phyloP scores from a whole-genome alignment of 2,113 vertebrate species.

The Hemicordylus capensis region DNA sequence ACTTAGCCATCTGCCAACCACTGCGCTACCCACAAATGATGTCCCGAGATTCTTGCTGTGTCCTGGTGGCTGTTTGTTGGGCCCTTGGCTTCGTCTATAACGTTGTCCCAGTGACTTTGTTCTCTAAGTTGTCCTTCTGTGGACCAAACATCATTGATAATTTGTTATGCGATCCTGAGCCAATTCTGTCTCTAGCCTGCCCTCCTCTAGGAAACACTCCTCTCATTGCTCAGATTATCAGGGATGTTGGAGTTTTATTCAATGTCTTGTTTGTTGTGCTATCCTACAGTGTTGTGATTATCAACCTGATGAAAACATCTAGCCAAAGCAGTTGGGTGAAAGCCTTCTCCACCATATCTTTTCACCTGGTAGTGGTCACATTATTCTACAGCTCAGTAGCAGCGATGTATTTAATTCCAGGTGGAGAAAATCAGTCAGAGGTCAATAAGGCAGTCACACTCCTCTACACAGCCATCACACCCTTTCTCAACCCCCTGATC shows the following conservation, averaged over 20 bases:
- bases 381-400: constrained; percentile 56
- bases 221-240: not conserved
- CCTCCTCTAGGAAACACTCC: not conserved
- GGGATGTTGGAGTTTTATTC: not conserved
- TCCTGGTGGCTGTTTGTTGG: too few species aligned
- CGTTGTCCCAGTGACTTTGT: too few species aligned
- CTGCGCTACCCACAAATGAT: too few species aligned
- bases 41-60: too few species aligned
- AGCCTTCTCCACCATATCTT: constrained; percentile 59
- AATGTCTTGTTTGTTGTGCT: constrained; percentile 49
- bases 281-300: constrained; percentile 52
- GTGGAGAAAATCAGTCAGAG: constrained; percentile 29
- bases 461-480: constrained; percentile 46
- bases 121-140: too few species aligned
- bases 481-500: too few species aligned
- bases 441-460: constrained; percentile 48
- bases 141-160: too few species aligned
- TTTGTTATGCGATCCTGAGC: too few species aligned
- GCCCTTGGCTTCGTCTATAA: too few species aligned
- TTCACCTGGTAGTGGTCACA: constrained; percentile 49
- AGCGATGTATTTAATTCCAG: constrained; percentile 55
- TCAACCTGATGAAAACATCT: constrained; percentile 43
- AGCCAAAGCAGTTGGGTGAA: constrained; percentile 40
- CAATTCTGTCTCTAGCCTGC: too few species aligned
- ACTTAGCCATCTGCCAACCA: too few species aligned